Evolutionary conservation across 2,113 vertebrate genomes (phyloP), one percentile per base, ranked within the genome.

Genomic region (Raja brachyura): DNA sequence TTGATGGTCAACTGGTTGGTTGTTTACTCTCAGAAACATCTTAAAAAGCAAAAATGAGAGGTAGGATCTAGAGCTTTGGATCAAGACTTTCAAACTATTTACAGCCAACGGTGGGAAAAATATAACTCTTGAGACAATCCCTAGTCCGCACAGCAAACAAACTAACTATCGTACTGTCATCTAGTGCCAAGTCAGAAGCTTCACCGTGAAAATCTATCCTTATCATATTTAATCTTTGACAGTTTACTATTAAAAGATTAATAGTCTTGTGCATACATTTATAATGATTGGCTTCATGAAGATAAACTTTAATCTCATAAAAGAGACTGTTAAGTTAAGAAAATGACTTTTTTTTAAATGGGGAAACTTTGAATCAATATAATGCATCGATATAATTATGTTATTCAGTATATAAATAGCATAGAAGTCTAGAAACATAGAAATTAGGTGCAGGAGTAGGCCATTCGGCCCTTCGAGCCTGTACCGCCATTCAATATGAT

Each of bases 331-430:
- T 48, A 81, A 22, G 39, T 16, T 81, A 25, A 54, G 25, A 10
- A 54, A 81, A 81, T 48, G 3, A 1, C 3, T 48, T 13, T 33
- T 77, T n/a, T 77, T 22, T 81, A 18, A 54, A 54, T 7, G 22
- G 48, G 39, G 48, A 33, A 79, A 79, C 39, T 79, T 6, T 56
- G 39, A 81, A 81, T 81, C 31, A 63, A 13, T 88, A 63, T 88
- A 10, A 88, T 88, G n/a, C n/a, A 81, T 81, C 31, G n/a, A 13
- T 88, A 63, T 88, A 10, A 88, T 88, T 88, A 25, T 63, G 59
- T 66, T n/a, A 66, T 14, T 31, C n/a, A 7, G 56, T 18, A 81
- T 5, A 78, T 11, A 86, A 61, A n/a, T n/a, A 66, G 56, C 13
- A 28, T 88, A 11, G 31, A 66, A 25, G 20, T 66, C 33, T n/a